phyloP scores from a whole-genome alignment of 2,888 invertebrate species.

The Cerceris ruficornis region DNA sequence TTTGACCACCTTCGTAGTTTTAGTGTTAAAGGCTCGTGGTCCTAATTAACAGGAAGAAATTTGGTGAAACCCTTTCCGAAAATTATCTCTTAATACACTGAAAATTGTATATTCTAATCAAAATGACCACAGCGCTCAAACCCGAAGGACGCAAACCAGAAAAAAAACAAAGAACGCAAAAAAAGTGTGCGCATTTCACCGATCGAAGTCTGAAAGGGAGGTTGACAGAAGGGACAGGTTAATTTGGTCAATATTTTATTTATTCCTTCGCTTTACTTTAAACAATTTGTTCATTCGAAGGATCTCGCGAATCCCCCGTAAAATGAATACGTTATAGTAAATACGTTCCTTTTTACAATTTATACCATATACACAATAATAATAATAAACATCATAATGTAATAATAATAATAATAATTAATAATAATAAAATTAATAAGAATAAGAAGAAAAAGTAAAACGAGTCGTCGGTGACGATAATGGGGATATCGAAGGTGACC shows the following conservation, averaged over 20 bases:
- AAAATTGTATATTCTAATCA: too few relatives aligned
- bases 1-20: too few relatives aligned
- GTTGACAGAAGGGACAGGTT: conserved; percentile 18
- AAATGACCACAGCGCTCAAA: too few relatives aligned
- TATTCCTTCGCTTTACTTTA: conserved; percentile 76
- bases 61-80: too few relatives aligned
- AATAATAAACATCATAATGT: conserved; percentile 58
- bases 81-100: too few relatives aligned
- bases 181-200: too few relatives aligned
- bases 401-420: conserved; percentile 61
- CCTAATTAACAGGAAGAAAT: too few relatives aligned
- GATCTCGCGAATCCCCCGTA: conserved; percentile 67
- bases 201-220: not conserved
- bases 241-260: conserved; percentile 75
- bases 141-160: too few relatives aligned
- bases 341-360: conserved; percentile 77
- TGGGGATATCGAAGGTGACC: conserved; percentile 49
- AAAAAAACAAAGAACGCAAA: too few relatives aligned
- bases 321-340: conserved; percentile 77
- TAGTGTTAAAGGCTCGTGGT: too few relatives aligned
- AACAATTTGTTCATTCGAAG: conserved; percentile 76
- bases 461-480: conserved; percentile 47
- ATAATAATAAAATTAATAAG: conserved; percentile 49
- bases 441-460: conserved; percentile 26
- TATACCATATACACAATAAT: conserved; percentile 76